These are phyloP conservation scores for Mesorhabditis sp. DNA, from an alignment of 2,888 invertebrate genomes.

Conservation along the genomic window DNA sequence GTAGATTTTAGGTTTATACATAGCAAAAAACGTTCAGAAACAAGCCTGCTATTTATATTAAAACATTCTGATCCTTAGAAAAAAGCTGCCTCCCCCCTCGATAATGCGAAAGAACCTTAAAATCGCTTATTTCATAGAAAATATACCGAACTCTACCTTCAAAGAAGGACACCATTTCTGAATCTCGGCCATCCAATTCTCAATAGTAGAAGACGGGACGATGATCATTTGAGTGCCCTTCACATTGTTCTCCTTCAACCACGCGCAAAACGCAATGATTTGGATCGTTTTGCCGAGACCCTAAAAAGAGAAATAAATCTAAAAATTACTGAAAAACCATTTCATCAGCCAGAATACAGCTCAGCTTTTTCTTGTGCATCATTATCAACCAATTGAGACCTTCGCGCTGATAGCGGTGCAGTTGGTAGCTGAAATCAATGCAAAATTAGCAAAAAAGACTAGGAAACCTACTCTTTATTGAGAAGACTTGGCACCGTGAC, in stretches of 20 bases:
- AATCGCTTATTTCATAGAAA: not conserved
- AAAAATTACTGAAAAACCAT: conserved; percentile 68
- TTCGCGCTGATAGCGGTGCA: conserved; percentile 44
- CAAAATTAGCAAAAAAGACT: too few species aligned
- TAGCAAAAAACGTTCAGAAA: too few species aligned
- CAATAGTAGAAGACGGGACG: conserved; percentile 88
- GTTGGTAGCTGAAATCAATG: conserved; percentile 19
- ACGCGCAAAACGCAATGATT: conserved; percentile 84
- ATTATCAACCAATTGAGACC: conserved; percentile 51
- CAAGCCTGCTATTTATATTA: not conserved
- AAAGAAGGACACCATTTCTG: conserved; percentile 43
- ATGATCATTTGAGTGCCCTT: conserved; percentile 81
- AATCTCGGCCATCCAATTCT: conserved; percentile 62
- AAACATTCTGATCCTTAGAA: too few species aligned
- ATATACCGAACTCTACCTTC: conserved; percentile 27
- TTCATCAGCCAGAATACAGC: conserved; percentile 92
- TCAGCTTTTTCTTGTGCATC: conserved; percentile 63
- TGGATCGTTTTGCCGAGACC: conserved; percentile 89
- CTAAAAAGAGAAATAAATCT: conserved; percentile 35
- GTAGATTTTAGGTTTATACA: too few species aligned
- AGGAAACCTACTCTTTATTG: too few species aligned
- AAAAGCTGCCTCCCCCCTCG: too few species aligned
- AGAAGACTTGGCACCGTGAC: not conserved
- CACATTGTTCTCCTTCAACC: conserved; percentile 74
- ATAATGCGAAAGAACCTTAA: not conserved